Base-by-base conservation (phyloP, 2,797 vertebrate genomes). In the Salmo trutta region DNA sequence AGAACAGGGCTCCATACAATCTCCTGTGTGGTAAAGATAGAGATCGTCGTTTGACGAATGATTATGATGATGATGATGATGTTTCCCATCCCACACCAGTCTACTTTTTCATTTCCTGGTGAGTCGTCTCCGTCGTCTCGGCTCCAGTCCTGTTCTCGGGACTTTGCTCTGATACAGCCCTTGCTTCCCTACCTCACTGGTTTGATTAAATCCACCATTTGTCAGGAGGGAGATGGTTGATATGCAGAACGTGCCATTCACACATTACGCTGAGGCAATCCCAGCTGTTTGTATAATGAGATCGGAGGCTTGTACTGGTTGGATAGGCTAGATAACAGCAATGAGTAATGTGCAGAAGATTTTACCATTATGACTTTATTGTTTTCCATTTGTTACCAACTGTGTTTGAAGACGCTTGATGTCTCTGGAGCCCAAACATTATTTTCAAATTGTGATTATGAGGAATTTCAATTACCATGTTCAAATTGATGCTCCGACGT, bases 281-380 rank as follows among this genome's bases (percentile, higher is more conserved):
- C 87, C 84, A 87, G 83, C 85, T 89, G 88, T 88, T 89, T 89
- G 83, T 91, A 88, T 91, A 92, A 92, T 90, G 89, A 93, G 91
- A 90, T 95, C 94, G 93, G 90, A 91, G 91, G 93, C 91, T 93
- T 89, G 94, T 93, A 88, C 92, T 93, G 94, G 91, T 96, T 91
- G 15, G 72, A 94, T 95, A 95, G 88, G 92, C 95, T 95, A 95
- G 97, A 97, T 97, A 97, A 95, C 94, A 95, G 83, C 86, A 88
- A 91, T 93, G 93, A 94, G 87, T 93, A 91, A 94, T 94, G 93
- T 85, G 86, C 81, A 86, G 83, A 92, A 81, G 87, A 93, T 93
- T 92, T 92, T 76, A 71, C 79, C 83, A 78, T 90, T 92, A 94
- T 93, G 85, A 87, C 87, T 92, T 92, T 91, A 91, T 92, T 91